Evolutionary conservation across 2,888 invertebrate genomes (phyloP).

Genomic region (Balanococcus diminutus): DNA sequence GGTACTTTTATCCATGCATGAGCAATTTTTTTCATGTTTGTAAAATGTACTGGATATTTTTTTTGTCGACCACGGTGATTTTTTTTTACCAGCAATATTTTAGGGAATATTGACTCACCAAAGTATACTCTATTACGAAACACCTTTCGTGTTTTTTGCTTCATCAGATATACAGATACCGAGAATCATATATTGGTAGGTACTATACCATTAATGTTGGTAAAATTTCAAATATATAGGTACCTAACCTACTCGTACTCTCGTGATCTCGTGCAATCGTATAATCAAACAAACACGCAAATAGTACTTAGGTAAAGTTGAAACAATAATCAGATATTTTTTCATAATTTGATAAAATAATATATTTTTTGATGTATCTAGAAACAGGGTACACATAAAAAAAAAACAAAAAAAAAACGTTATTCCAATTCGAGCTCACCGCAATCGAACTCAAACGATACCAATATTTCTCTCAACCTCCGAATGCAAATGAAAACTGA

Average conservation of each 20-base stretch:
- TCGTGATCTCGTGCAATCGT: neutral
- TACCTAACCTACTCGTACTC: too few species aligned
- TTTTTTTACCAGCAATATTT: neutral
- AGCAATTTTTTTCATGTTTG: neutral
- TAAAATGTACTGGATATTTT: neutral
- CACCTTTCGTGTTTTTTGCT: neutral
- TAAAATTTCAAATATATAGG: neutral
- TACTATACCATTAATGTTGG: neutral
- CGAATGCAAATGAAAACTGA: neutral
- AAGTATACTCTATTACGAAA: neutral
- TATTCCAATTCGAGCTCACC: neutral
- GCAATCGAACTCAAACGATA: neutral
- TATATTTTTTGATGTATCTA: too few species aligned
- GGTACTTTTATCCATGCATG: slow-evolving; percentile 7
- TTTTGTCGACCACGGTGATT: neutral
- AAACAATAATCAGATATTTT: neutral
- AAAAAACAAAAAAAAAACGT: too few species aligned
- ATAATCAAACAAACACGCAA: neutral
- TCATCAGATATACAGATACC: neutral
- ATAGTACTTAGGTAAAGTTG: neutral
- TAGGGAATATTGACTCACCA: neutral
- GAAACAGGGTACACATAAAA: too few species aligned
- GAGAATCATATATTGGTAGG: neutral
- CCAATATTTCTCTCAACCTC: neutral
- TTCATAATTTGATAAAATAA: too few species aligned